phyloP scores from a whole-genome alignment of 2,888 invertebrate species.

The Panzeria rudis region DNA sequence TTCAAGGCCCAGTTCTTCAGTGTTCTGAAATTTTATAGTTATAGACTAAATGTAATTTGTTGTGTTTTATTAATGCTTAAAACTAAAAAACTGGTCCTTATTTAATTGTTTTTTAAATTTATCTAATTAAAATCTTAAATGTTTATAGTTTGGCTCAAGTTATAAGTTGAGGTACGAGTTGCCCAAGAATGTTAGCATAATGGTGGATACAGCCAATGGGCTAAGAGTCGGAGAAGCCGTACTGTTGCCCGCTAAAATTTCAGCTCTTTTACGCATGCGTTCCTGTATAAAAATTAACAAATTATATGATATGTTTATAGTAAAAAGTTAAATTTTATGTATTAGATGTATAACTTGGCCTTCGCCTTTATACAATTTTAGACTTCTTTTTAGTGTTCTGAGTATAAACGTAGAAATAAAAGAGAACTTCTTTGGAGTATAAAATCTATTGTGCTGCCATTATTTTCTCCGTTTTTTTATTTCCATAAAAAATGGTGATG shows the following conservation, averaged over 20 bases:
- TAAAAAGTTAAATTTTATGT: not conserved
- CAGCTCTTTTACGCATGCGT: conserved; percentile 86
- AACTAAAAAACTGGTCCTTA: conserved; percentile 60
- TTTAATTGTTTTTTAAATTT: conserved; percentile 42
- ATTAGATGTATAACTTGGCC: not conserved
- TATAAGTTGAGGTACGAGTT: conserved; percentile 81
- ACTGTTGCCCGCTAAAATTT: conserved; percentile 86
- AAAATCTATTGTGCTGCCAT: no score
- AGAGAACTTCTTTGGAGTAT: no score
- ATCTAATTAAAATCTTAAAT: conserved; percentile 67
- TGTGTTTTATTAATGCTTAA: conserved; percentile 17
- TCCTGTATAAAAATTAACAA: conserved; percentile 79
- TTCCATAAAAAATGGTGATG: no score
- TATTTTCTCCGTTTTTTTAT: no score
- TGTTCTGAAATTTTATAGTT: conserved; percentile 26
- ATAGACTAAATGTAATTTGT: conserved; percentile 30
- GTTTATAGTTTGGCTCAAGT: conserved; percentile 77
- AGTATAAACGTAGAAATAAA: no score
- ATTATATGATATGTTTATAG: not conserved
- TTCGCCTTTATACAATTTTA: no score
- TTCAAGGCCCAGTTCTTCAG: conserved; percentile 66
- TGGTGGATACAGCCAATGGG: conserved; percentile 81
- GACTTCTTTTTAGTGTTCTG: no score
- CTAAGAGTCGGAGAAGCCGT: conserved; percentile 79
- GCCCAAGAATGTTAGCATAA: conserved; percentile 80